Percentiles rank a stretch among this genome's conserved stretches.
phyloP scores from a whole-genome alignment of 2,888 invertebrate species.

The Nymphalis c-album region DNA sequence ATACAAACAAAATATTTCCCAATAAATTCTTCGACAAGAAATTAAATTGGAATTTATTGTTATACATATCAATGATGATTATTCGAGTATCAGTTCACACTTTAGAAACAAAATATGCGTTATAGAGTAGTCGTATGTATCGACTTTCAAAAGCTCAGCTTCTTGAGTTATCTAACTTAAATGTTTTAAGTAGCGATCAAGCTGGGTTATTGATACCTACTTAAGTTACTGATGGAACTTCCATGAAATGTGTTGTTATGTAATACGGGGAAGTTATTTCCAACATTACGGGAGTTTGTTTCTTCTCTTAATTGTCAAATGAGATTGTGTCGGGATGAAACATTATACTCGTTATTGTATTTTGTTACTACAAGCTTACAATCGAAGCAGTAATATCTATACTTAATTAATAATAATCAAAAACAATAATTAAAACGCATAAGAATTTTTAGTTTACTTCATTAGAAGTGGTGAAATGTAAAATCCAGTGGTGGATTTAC shows the following conservation, averaged over 20 bases:
- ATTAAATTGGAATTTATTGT: too few species aligned
- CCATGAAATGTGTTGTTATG: background rate
- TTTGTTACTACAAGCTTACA: constrained; percentile 8
- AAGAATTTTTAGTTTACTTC: too few species aligned
- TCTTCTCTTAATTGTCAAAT: constrained; percentile 1
- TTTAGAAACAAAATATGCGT: background rate
- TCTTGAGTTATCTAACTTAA: background rate
- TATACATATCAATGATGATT: too few species aligned
- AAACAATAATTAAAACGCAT: too few species aligned
- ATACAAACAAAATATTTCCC: too few species aligned
- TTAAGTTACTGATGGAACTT: background rate
- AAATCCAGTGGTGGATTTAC: too few species aligned
- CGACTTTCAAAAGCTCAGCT: background rate
- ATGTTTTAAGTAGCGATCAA: background rate
- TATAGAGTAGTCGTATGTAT: background rate
- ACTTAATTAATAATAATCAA: background rate
- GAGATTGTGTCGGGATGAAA: background rate
- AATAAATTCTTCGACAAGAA: too few species aligned
- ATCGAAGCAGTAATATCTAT: background rate
- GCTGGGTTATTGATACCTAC: constrained; percentile 2
- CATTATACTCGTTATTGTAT: background rate
- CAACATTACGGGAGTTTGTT: background rate
- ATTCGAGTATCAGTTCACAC: background rate
- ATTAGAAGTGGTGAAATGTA: too few species aligned
- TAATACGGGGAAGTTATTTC: background rate